Conservation (phyloP, 1,140 invertebrate genomes). For the Nixonia krombeini region DNA sequence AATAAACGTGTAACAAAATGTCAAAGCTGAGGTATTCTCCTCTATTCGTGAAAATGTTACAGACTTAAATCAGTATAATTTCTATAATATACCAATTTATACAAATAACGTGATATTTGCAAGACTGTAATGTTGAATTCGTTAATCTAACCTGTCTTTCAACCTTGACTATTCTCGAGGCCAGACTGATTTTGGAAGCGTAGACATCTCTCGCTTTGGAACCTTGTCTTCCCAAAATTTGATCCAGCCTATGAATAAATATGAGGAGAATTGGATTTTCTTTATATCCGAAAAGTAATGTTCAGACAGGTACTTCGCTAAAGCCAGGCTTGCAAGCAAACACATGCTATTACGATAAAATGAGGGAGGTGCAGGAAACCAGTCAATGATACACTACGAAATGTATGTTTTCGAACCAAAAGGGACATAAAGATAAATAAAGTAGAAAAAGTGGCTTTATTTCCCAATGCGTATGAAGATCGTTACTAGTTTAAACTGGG, state of each 20-base stretch:
- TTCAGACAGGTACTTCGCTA: slow-evolving; percentile 13
- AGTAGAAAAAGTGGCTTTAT: not conserved
- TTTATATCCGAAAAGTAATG: not conserved
- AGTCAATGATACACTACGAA: slow-evolving; percentile 1
- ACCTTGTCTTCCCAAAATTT: slow-evolving; percentile 93
- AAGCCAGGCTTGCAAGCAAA: slow-evolving; percentile 37
- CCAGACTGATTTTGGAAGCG: slow-evolving; percentile 93
- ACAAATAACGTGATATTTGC: no score
- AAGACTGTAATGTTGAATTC: no score
- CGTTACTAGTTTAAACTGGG: no score
- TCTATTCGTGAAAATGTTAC: no score
- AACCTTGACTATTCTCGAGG: slow-evolving; percentile 93
- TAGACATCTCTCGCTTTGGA: slow-evolving; percentile 95
- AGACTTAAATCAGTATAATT: no score
- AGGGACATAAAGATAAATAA: not conserved
- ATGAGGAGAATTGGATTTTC: slow-evolving; percentile 15
- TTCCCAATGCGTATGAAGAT: slow-evolving; percentile 1
- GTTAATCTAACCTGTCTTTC: slow-evolving; percentile 93
- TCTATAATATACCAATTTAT: no score
- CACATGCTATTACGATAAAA: slow-evolving; percentile 17
- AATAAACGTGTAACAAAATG: not conserved
- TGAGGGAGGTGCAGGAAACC: slow-evolving; percentile 12
- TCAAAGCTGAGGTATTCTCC: not conserved
- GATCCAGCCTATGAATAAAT: slow-evolving; percentile 82
- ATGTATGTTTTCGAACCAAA: slow-evolving; percentile 22